Evolutionary conservation across 2,113 vertebrate genomes (phyloP).

Genomic region (Leucosticte australis): DNA sequence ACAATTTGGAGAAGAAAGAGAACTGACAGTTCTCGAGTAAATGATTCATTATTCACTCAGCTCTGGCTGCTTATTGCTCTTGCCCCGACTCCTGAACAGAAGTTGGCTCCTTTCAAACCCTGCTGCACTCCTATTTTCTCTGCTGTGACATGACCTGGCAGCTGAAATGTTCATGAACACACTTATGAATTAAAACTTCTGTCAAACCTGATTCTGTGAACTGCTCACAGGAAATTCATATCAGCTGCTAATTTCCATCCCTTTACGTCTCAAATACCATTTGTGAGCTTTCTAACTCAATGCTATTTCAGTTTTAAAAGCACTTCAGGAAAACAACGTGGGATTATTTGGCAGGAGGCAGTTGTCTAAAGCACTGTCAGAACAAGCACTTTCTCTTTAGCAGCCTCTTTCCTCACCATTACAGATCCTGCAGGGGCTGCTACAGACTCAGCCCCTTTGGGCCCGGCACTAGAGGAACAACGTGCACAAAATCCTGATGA

Average conservation of each 20-base stretch:
- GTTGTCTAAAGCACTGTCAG: background rate
- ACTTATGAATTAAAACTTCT: background rate
- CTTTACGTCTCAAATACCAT: background rate
- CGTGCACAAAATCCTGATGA: background rate
- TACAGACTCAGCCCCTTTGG: background rate
- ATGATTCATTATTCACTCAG: constrained; percentile 26
- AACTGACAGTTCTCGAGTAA: constrained; percentile 16
- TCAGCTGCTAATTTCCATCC: constrained; percentile 21
- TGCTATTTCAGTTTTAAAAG: constrained; percentile 20
- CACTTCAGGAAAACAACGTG: background rate
- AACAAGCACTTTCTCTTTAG: background rate
- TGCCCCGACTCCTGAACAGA: background rate
- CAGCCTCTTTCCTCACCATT: background rate
- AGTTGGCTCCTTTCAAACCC: background rate
- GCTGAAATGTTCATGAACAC: background rate
- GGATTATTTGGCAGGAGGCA: background rate
- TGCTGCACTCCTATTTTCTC: background rate
- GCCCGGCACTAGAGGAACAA: background rate
- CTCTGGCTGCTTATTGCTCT: background rate
- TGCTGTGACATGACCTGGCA: background rate
- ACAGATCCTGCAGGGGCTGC: background rate
- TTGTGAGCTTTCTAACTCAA: background rate
- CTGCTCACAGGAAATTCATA: background rate
- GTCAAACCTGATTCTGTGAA: background rate
- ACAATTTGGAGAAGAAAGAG: background rate